A percentile compares a stretch with the other conserved stretches of the same genome.
phyloP scores from a whole-genome alignment of 2,888 invertebrate species.

The Thumatha senex region DNA sequence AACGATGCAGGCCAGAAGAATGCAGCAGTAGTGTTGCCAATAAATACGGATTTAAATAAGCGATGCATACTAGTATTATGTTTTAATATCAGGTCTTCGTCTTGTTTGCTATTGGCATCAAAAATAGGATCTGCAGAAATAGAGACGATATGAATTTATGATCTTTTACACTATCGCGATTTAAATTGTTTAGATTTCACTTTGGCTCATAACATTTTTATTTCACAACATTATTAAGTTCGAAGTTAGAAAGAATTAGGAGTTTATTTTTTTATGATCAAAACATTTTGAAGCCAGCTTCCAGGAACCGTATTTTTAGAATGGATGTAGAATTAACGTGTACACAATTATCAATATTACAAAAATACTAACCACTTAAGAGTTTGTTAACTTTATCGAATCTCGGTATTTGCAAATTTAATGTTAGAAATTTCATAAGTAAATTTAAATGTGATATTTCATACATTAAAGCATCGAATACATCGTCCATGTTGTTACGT shows the following conservation, averaged over 20 bases:
- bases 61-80: slow-evolving; percentile 31
- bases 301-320: no score
- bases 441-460: slow-evolving; percentile 43
- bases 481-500: slow-evolving; percentile 20
- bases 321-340: no score
- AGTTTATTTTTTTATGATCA: no score
- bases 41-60: slow-evolving; percentile 17
- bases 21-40: slow-evolving; percentile 2
- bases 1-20: slow-evolving; percentile 29
- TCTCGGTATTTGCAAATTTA: slow-evolving; percentile 30
- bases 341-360: no score
- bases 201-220: no score
- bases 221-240: no score
- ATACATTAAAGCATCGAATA: slow-evolving; percentile 36
- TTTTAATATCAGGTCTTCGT: slow-evolving; percentile 30
- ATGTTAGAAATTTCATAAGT: slow-evolving; percentile 33
- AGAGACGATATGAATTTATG: no score
- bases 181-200: no score
- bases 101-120: slow-evolving; percentile 32
- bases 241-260: no score
- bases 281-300: no score
- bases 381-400: slow-evolving; percentile 39
- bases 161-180: no score
- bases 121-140: slow-evolving; percentile 42
- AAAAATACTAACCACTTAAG: slow-evolving; percentile 33